These are phyloP conservation scores for Cololabis saira DNA, from an alignment of 2,113 vertebrate genomes.

Conservation along the genomic window DNA sequence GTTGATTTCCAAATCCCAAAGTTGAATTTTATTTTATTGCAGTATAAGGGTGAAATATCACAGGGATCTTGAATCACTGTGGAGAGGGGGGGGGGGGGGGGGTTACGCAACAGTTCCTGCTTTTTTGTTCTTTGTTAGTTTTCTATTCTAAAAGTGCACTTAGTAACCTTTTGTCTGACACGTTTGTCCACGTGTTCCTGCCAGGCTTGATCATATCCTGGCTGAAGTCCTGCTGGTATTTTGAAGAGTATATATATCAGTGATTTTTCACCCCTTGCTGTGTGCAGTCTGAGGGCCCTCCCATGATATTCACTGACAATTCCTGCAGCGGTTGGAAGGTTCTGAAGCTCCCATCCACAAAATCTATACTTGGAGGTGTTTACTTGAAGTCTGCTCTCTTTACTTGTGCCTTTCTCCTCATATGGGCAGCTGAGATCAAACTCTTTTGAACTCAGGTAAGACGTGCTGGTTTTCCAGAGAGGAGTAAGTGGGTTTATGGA, in stretches of 20 bases:
- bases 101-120: background rate
- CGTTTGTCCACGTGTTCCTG: background rate
- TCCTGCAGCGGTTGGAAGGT: background rate
- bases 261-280: slow-evolving; percentile 13
- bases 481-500: slow-evolving; percentile 1
- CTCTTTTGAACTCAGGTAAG: slow-evolving; percentile 23
- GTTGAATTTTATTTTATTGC: too few species aligned
- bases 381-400: slow-evolving; percentile 26
- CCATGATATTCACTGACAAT: background rate
- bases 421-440: slow-evolving; percentile 34
- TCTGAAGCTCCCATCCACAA: slow-evolving; percentile 2
- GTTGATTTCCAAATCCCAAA: too few species aligned
- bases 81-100: too few species aligned
- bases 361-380: slow-evolving; percentile 38
- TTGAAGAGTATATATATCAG: slow-evolving; percentile 16
- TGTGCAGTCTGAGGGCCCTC: background rate
- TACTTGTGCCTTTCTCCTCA: slow-evolving; percentile 16
- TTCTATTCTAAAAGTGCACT: background rate
- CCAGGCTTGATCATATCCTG: slow-evolving; percentile 6
- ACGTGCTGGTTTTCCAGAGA: slow-evolving; percentile 5
- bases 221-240: slow-evolving; percentile 6
- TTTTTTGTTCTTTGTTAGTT: background rate
- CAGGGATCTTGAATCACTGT: too few species aligned
- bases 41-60: too few species aligned
- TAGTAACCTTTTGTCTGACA: background rate